A percentile compares a stretch with the other conserved stretches of the same genome.
These are phyloP conservation scores for Gnathonemus echidnorhynchus DNA, from an alignment of 2,113 vertebrate species.

Conservation along the genomic window DNA sequence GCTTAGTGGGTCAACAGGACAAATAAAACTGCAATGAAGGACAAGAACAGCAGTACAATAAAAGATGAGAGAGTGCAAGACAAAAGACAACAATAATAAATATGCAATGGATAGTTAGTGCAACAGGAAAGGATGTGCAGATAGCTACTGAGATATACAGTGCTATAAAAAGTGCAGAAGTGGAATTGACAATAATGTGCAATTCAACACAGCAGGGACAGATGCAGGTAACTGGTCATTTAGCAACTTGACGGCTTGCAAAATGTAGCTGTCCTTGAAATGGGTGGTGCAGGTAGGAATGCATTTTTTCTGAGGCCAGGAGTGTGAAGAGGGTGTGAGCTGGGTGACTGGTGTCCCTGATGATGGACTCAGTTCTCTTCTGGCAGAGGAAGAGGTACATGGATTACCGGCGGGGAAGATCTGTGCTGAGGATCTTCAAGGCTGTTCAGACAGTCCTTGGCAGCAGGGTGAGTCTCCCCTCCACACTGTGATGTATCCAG, in stretches of 20 bases:
- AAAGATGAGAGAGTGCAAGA: background rate
- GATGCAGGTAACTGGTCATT: background rate
- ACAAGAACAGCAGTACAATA: background rate
- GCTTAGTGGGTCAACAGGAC: background rate
- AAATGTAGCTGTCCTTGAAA: background rate
- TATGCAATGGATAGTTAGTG: background rate
- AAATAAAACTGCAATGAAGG: background rate
- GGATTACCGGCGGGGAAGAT: background rate
- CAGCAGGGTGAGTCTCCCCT: background rate
- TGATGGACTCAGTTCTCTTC: background rate
- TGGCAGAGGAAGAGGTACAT: background rate
- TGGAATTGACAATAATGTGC: background rate
- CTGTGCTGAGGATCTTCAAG: background rate
- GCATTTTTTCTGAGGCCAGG: background rate
- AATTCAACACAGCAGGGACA: background rate
- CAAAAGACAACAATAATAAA: background rate
- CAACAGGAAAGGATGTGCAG: background rate
- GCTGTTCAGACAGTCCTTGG: background rate
- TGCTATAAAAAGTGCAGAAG: background rate
- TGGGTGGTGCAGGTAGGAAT: background rate
- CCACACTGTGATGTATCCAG: background rate
- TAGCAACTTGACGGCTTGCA: background rate
- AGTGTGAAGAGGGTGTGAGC: background rate
- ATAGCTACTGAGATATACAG: background rate
- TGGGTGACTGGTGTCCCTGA: background rate